Base-by-base conservation (phyloP, 2,797 vertebrate species). In the Falco cherrug region DNA sequence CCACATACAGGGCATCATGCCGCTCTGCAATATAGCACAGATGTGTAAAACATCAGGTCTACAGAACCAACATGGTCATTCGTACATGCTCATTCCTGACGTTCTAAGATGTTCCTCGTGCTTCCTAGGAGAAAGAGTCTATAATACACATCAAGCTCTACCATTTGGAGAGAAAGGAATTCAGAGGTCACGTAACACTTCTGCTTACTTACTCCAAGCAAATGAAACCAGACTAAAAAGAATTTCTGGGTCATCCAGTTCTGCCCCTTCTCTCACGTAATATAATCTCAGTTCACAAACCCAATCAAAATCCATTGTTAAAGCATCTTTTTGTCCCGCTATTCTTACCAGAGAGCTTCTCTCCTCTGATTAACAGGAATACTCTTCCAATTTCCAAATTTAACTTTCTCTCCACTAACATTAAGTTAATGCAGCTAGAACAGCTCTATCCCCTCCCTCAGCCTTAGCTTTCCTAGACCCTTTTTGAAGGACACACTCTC, bases 1-100 rank as follows among this genome's bases (percentile, higher is more conserved):
- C 99, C 93, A 99, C 99, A 6, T 99, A 99, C 21, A 99, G 98
- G 41, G 99, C 99, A 57, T 99, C 99, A 0, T 99, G 99, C 18
- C 99, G 99, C 98, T 99, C 99, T 99, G 94, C 90, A 93, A 94
- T 0, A 87, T 1, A 94, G 50, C 73, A 92, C 68, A 92, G 35
- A 78, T 69, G 67, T 60, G 68, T 39, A 56, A 69, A 85, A 33
- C 35, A 35, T 5, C 71, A 80, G 39, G 33, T 24, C 20, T 35
- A 29, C 68, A 57, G 51, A 73, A 71, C 13, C 68, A 61, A 75
- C 6, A 13, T 0, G 0, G 53, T 13, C 43, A 50, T 29, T 37
- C 39, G 6, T 29, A 33, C 0, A 1, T 29, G 37, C 56, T 71
- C 45, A 21, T 31, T 78, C 12, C 57, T 47, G 33, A 87, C 0